These are phyloP conservation scores for Epinotia demarniana DNA, from an alignment of 2,888 invertebrate species.

Conservation along the genomic window DNA sequence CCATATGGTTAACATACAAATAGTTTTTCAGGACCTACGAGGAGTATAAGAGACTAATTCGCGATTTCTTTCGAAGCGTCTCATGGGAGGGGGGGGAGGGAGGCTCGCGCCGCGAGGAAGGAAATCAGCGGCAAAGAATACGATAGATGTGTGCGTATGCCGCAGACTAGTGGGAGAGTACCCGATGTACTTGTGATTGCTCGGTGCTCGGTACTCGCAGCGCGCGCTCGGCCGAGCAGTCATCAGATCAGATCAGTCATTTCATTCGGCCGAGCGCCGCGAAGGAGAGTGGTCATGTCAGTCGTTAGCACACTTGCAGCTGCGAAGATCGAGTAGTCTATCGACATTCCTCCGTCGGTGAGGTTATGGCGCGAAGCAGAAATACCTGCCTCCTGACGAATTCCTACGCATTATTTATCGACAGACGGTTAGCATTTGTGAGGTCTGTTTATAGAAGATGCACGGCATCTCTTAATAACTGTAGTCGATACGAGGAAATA, in stretches of 20 bases:
- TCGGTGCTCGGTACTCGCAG: not conserved
- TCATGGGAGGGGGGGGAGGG: constrained; percentile 61
- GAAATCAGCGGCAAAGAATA: constrained; percentile 71
- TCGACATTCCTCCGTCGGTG: constrained; percentile 75
- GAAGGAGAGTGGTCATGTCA: constrained; percentile 58
- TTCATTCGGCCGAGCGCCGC: constrained; percentile 43
- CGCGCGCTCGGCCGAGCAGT: not conserved
- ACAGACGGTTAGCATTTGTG: constrained; percentile 56
- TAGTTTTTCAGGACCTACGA: constrained; percentile 40
- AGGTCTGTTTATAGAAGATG: constrained; percentile 38
- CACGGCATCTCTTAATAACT: constrained; percentile 14
- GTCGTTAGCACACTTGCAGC: constrained; percentile 59
- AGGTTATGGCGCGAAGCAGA: constrained; percentile 79
- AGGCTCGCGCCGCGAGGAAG: constrained; percentile 63
- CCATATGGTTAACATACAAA: constrained; percentile 22
- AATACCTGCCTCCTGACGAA: constrained; percentile 78
- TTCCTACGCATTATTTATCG: constrained; percentile 73
- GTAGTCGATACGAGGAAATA: constrained; percentile 9
- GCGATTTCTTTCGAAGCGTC: constrained; percentile 55
- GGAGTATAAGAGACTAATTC: constrained; percentile 48
- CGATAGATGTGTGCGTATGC: constrained; percentile 61
- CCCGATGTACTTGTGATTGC: constrained; percentile 20
- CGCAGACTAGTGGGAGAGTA: constrained; percentile 51
- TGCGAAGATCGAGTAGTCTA: constrained; percentile 69
- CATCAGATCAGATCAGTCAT: not conserved